Evolutionary conservation across 2,888 invertebrate genomes (phyloP).

Genomic region (Dendrolimus houi): DNA sequence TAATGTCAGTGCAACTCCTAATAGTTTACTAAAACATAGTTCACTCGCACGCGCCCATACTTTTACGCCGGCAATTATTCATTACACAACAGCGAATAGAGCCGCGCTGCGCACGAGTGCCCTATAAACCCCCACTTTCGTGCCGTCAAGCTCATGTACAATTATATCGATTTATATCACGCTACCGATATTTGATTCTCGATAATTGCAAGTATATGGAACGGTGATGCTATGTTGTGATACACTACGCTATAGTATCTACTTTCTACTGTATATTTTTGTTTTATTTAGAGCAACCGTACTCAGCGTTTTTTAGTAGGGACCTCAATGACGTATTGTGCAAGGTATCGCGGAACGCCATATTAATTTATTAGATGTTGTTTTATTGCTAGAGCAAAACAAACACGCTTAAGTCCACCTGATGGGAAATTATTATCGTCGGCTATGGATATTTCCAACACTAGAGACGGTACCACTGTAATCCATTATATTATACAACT

Average conservation of each 20-base stretch:
- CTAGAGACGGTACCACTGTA: too few species aligned
- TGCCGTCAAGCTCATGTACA: constrained; percentile 13
- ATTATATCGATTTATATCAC: constrained; percentile 13
- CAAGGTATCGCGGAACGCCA: too few species aligned
- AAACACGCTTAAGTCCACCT: too few species aligned
- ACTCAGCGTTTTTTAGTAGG: too few species aligned
- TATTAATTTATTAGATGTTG: too few species aligned
- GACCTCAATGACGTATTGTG: too few species aligned
- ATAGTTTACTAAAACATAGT: not conserved
- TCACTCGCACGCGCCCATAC: constrained; percentile 13
- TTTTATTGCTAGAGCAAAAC: too few species aligned
- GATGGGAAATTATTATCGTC: too few species aligned
- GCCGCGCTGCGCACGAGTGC: constrained; percentile 30
- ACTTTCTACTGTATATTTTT: too few species aligned
- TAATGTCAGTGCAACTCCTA: not conserved
- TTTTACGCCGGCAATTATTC: constrained; percentile 29
- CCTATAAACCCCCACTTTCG: constrained; percentile 48
- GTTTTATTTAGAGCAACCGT: too few species aligned
- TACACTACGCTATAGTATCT: not conserved
- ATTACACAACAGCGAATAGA: constrained; percentile 40
- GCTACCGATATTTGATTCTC: constrained; percentile 3
- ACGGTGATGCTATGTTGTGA: not conserved
- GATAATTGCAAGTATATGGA: not conserved
- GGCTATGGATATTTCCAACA: too few species aligned
- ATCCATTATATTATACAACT: too few species aligned